Conservation (phyloP, 2,888 invertebrate genomes). For the Lamproptera curius region DNA sequence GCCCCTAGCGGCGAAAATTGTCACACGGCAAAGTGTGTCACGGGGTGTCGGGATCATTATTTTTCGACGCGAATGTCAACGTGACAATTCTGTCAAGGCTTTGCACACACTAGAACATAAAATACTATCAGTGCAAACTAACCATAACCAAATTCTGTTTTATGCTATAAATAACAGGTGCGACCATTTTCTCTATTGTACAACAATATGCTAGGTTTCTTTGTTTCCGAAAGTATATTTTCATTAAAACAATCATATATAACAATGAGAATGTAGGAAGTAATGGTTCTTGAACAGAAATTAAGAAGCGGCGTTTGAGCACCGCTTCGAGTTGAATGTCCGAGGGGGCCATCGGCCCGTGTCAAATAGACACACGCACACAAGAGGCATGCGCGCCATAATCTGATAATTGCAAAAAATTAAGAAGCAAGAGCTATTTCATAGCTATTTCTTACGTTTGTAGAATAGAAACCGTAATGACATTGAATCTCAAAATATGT, state of each 20-base stretch:
- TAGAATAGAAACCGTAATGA: no score
- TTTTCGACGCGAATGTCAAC: conserved; percentile 35
- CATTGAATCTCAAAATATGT: no score
- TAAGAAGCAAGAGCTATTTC: no score
- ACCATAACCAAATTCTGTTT: no score
- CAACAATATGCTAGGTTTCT: no score
- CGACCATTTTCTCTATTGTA: no score
- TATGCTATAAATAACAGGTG: no score
- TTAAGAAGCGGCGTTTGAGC: conserved; percentile 56
- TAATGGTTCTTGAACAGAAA: conserved; percentile 57
- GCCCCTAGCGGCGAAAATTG: conserved; percentile 66
- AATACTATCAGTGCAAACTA: no score
- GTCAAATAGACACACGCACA: conserved; percentile 48
- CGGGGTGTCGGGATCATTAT: conserved; percentile 57
- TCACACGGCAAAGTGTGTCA: conserved; percentile 68
- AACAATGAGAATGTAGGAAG: conserved; percentile 55
- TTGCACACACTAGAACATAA: background rate
- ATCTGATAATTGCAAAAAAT: conserved; percentile 30
- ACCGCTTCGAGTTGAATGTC: conserved; percentile 67
- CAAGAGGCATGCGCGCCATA: conserved; percentile 44
- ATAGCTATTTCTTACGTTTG: no score
- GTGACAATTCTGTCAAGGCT: conserved; percentile 18
- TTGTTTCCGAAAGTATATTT: no score
- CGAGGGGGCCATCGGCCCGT: conserved; percentile 60
- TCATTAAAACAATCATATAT: no score